Percentiles rank a stretch among this genome's conserved stretches.
phyloP scores from a whole-genome alignment of 2,888 invertebrate genomes.

The Caenorhabditis afra region DNA sequence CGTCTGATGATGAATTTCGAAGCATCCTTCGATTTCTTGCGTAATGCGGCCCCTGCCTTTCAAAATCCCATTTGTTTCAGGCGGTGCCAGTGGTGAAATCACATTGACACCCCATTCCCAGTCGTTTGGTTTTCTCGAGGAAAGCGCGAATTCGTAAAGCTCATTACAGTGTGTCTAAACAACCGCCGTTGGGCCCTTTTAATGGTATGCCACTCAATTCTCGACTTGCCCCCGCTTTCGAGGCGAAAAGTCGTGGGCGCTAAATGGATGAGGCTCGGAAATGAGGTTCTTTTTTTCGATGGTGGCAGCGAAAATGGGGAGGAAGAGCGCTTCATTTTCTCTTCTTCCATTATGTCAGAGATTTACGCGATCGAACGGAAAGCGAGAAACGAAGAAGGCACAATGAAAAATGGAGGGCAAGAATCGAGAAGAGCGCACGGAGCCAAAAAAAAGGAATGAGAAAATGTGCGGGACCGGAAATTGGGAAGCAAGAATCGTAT shows the following conservation, averaged over 20 bases:
- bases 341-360: constrained; percentile 6
- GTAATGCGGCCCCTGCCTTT: constrained; percentile 38
- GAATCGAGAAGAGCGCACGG: not conserved
- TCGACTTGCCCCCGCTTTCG: no score
- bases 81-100: constrained; percentile 17
- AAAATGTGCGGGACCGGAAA: constrained; percentile 20
- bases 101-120: constrained; percentile 19
- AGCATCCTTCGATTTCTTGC: constrained; percentile 31
- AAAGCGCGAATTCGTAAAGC: constrained; percentile 4
- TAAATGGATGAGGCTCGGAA: no score
- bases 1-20: constrained; percentile 51
- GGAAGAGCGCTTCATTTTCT: constrained; percentile 1
- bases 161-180: constrained; percentile 15
- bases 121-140: not conserved
- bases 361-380: constrained; percentile 10
- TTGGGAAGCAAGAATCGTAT: constrained; percentile 40
- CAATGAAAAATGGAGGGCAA: constrained; percentile 37
- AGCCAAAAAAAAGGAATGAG: constrained; percentile 20
- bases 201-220: no score
- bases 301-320: not conserved
- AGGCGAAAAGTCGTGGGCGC: no score
- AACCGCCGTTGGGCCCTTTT: no score
- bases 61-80: constrained; percentile 50
- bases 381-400: constrained; percentile 1
- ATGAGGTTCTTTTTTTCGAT: no score